These are phyloP conservation scores for Gulo gulo DNA, from an alignment of 2,113 vertebrate genomes.

Conservation along the genomic window DNA sequence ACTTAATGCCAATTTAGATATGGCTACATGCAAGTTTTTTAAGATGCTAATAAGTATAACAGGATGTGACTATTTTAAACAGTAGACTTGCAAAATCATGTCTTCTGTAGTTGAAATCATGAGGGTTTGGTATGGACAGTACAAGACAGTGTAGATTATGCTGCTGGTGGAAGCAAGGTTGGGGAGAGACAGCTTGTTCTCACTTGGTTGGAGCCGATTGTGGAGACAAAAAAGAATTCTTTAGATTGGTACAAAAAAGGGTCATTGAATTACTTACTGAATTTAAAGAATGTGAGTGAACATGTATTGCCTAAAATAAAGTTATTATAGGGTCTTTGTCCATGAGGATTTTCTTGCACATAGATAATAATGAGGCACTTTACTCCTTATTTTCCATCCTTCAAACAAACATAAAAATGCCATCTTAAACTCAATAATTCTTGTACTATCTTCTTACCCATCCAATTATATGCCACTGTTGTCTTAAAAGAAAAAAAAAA, in stretches of 20 bases:
- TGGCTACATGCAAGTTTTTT: neutral
- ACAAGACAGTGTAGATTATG: neutral
- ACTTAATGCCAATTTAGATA: neutral
- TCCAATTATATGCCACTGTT: neutral
- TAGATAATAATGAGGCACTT: neutral
- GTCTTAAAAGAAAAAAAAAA: neutral
- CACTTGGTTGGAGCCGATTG: neutral
- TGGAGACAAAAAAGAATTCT: neutral
- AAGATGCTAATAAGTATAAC: neutral
- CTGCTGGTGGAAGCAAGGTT: neutral
- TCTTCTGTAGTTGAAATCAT: neutral
- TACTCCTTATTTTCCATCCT: neutral
- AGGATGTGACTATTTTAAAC: neutral
- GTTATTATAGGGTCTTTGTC: neutral
- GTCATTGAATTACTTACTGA: neutral
- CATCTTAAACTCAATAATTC: neutral
- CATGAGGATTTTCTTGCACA: neutral
- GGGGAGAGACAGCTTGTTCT: neutral
- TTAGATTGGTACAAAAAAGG: neutral
- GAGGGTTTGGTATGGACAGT: neutral
- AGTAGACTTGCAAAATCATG: neutral
- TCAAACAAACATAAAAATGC: neutral
- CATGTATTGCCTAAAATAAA: neutral
- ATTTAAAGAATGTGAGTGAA: neutral
- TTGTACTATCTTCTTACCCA: neutral